Evolutionary conservation across 1,140 invertebrate genomes (phyloP).

Genomic region (Nasonia longicornis): DNA sequence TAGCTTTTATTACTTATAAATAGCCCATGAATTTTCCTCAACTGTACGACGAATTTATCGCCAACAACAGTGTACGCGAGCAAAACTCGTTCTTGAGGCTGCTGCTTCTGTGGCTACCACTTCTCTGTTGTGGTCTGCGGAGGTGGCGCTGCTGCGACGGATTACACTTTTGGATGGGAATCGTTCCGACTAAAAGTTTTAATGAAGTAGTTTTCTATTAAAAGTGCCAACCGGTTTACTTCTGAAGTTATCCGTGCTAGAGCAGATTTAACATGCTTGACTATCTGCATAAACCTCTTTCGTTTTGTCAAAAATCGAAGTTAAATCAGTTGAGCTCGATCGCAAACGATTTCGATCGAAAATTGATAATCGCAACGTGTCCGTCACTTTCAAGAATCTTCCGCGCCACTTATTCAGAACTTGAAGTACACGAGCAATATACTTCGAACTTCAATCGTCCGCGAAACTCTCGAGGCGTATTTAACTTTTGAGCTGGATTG

Average conservation of each 20-base stretch:
- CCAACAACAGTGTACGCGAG: background rate
- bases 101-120: background rate
- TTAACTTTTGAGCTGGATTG: background rate
- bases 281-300: background rate
- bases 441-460: too few relatives aligned
- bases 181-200: background rate
- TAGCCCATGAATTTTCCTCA: slow-evolving; percentile 41
- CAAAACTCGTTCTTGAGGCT: slow-evolving; percentile 28
- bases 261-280: background rate
- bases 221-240: too few relatives aligned
- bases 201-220: background rate
- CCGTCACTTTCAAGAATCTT: background rate
- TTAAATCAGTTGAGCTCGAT: background rate
- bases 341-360: background rate
- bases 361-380: background rate
- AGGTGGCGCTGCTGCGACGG: background rate
- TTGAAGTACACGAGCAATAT: too few relatives aligned
- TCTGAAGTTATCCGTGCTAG: background rate
- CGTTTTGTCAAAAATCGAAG: too few relatives aligned
- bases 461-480: too few relatives aligned
- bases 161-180: background rate
- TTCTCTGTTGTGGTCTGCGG: background rate
- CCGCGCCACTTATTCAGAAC: background rate
- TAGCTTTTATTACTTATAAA: slow-evolving; percentile 38
- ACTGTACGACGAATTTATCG: slow-evolving; percentile 36